phyloP scores from a whole-genome alignment of 2,113 vertebrate genomes.

The Trinectes maculatus region DNA sequence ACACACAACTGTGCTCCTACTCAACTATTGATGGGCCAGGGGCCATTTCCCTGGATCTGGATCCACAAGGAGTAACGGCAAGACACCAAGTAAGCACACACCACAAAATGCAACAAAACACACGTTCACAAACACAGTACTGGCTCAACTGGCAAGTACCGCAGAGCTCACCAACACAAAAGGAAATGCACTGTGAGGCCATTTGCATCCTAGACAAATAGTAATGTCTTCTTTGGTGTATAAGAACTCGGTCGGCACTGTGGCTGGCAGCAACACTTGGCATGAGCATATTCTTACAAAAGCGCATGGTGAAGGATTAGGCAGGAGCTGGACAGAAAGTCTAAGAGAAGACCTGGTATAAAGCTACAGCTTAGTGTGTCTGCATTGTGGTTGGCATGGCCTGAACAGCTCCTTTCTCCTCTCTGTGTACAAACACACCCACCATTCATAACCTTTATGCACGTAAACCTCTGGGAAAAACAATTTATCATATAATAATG shows the following conservation, averaged over 20 bases:
- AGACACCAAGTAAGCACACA: constrained; percentile 47
- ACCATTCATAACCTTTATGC: constrained; percentile 34
- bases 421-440: constrained; percentile 51
- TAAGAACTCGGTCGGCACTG: constrained; percentile 19
- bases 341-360: constrained; percentile 48
- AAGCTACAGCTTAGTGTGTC: not conserved
- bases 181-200: not conserved
- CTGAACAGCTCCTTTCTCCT: constrained; percentile 65
- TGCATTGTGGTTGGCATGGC: constrained; percentile 47
- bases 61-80: constrained; percentile 64
- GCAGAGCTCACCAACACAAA: constrained; percentile 4
- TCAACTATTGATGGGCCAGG: constrained; percentile 83
- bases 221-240: constrained; percentile 38
- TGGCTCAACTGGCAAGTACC: constrained; percentile 15
- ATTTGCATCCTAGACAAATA: constrained; percentile 31
- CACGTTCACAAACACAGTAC: constrained; percentile 30
- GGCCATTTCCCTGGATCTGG: constrained; percentile 60
- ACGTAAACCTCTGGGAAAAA: constrained; percentile 34
- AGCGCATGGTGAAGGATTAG: constrained; percentile 48
- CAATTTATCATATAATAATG: no score
- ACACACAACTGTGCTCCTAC: constrained; percentile 71
- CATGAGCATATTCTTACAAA: constrained; percentile 72
- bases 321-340: constrained; percentile 46
- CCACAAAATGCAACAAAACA: constrained; percentile 50
- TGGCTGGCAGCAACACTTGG: constrained; percentile 44